Conservation (phyloP, 2,888 invertebrate genomes). For the Nephrotoma guestfalica region DNA sequence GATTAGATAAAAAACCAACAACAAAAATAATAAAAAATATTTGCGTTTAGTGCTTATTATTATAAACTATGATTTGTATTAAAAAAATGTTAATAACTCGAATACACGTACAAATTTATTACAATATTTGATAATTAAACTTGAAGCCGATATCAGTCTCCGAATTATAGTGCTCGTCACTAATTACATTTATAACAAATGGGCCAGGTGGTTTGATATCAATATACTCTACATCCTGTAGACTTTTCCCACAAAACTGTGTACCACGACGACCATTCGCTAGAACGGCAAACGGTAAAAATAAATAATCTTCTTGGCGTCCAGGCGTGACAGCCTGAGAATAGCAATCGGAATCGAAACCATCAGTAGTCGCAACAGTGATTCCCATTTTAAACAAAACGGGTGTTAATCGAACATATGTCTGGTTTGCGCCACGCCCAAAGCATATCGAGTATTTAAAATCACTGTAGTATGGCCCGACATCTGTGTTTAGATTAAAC, state of each 20-base stretch:
- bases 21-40: background rate
- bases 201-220: conserved; percentile 44
- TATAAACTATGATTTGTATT: background rate
- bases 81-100: background rate
- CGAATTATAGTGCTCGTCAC: conserved; percentile 33
- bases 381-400: conserved; percentile 1
- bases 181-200: conserved; percentile 41
- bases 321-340: conserved; percentile 36
- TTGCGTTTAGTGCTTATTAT: background rate
- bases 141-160: conserved; percentile 23
- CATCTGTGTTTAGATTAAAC: conserved; percentile 44
- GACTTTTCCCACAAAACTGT: conserved; percentile 24
- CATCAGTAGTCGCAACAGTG: conserved; percentile 18
- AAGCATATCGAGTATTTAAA: conserved; percentile 50
- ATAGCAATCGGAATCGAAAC: conserved; percentile 38
- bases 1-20: background rate
- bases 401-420: background rate
- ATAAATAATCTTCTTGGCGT: conserved; percentile 36
- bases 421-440: conserved; percentile 19
- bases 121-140: conserved; percentile 17
- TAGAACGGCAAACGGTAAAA: conserved; percentile 38
- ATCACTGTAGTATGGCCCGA: conserved; percentile 40
- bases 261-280: conserved; percentile 24
- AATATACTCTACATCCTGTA: conserved; percentile 14
- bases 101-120: background rate